These are phyloP conservation scores for Trachelus stipa DNA, from an alignment of 2,888 invertebrate genomes.

Conservation along the genomic window DNA sequence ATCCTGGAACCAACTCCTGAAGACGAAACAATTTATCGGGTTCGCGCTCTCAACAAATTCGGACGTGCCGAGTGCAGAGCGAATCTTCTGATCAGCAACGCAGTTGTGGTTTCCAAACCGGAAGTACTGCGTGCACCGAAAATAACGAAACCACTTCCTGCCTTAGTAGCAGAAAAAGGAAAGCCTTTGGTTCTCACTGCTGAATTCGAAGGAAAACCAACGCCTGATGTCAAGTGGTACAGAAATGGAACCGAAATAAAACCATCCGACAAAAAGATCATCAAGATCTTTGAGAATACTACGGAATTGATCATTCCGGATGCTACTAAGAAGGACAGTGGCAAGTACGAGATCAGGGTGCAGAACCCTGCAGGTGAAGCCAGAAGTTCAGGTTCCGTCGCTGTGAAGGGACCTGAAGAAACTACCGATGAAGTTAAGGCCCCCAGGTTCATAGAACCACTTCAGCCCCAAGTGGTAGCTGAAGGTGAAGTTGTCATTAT, in stretches of 20 bases:
- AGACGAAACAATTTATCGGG: slow-evolving; percentile 78
- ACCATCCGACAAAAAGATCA: slow-evolving; percentile 73
- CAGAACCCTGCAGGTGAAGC: slow-evolving; percentile 82
- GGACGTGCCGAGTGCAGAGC: slow-evolving; percentile 81
- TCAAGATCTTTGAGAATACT: slow-evolving; percentile 72
- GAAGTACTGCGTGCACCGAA: slow-evolving; percentile 75
- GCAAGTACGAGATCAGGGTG: slow-evolving; percentile 90
- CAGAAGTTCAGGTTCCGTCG: slow-evolving; percentile 85
- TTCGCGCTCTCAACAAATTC: slow-evolving; percentile 79
- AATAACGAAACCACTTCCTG: slow-evolving; percentile 83
- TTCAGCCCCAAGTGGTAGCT: slow-evolving; percentile 77
- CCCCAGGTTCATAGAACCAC: slow-evolving; percentile 79
- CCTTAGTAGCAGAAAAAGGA: slow-evolving; percentile 78
- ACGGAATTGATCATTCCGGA: slow-evolving; percentile 77
- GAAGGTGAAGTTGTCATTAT: slow-evolving; percentile 83
- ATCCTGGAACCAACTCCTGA: slow-evolving; percentile 74
- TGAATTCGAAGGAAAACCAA: slow-evolving; percentile 78
- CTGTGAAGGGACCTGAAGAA: slow-evolving; percentile 74
- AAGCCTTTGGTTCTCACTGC: slow-evolving; percentile 78
- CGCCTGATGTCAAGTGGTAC: slow-evolving; percentile 85
- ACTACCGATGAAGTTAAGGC: slow-evolving; percentile 73
- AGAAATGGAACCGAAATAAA: slow-evolving; percentile 84
- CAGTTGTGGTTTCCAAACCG: slow-evolving; percentile 68
- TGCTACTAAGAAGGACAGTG: slow-evolving; percentile 80
- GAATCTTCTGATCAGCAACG: slow-evolving; percentile 74